Base-by-base conservation (phyloP, 2,888 invertebrate species). In the Cerastis rubricosa region DNA sequence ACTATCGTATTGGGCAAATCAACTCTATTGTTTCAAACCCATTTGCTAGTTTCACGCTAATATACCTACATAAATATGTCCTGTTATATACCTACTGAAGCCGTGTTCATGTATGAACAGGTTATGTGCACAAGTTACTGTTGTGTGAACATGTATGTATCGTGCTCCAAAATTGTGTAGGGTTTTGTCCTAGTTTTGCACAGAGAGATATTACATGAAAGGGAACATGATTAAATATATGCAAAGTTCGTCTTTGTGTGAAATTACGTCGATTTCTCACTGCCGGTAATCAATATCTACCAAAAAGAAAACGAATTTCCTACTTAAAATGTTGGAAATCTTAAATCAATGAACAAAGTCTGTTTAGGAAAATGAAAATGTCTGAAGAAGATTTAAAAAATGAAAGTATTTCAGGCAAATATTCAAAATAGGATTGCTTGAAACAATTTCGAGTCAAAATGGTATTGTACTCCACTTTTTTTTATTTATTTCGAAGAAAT, bases 21-120 rank as follows among this genome's bases (percentile, higher is more conserved):
- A 11, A 14, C 1, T n/a, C 43, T 19, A 83, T 78, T 79, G 84
- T 81, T 61, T 19, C 19, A 3, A 29, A 1, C 35, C 40, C 6
- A 35, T 67, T 80, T 47, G 9, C 19, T 71, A 78, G 35, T 61
- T 83, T 25, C 43, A 61, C 43, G 49, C 64, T 35, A 14, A 49
- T 54, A 49, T 19, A 54, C 19, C 45, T 45, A 64, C n/a, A 64
- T 12, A 40, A 54, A 70, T 72, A 66, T 66, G 17, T 40, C 54
- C 11, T n/a, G 57, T 29, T 72, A 74, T 81, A 14, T 74, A 81
- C 25, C 3, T 59, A 59, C 45, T 35, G 25, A 40, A 51, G 7
- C 22, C 17, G 17, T 54, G 54, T 29, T n/a, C n/a, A 35, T 5
- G 1, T 47, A 81, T 68, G 9, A 54, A 63, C 12, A 40, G 45